Base-by-base conservation (phyloP, 2,113 vertebrate species). In the Engraulis encrasicolus region DNA sequence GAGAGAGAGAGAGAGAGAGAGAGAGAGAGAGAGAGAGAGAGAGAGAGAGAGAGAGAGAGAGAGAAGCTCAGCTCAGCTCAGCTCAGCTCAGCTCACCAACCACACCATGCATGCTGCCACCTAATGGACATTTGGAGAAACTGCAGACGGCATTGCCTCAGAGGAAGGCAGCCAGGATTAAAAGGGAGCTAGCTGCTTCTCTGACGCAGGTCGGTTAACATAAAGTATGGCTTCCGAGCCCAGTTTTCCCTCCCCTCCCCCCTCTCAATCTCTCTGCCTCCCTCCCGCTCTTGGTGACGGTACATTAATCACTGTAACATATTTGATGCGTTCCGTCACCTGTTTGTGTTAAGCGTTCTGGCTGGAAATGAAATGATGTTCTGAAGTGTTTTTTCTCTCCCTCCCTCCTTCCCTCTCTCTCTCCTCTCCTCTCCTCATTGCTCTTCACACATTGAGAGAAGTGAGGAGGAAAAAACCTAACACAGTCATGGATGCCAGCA, bases 71-170 rank as follows among this genome's bases (percentile, higher is more conserved):
- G 23, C 58, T 31, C 66, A 74, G 31, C 58, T 86, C 88, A 45
- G 40, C n/a, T n/a, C n/a, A 45, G 40, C 40, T 45, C 40, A 3
- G 40, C 40, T n/a, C 40, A 45, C 40, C 40, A 45, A 9, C 40
- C 40, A 45, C 86, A 88, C 91, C 91, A 89, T 88, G 85, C 31
- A 89, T 81, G 90, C 89, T 94, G 95, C 95, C 95, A 94, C 91
- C 95, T 82, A 58, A 92, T 95, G 94, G 94, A 91, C 89, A 84
- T 19, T 20, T 37, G 48, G 81, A 6, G 74, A 19, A 90, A 87
- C n/a, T 54, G 81, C 77, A 49, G 50, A n/a, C 6, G 9, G 17
- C 82, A 71, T 78, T 83, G 84, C 84, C 79, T 74, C 66, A 74
- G 31, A 34, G 66, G 31, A n/a, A n/a, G n/a, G n/a, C n/a, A 74